Evolutionary conservation across 2,113 vertebrate genomes (phyloP).

Genomic region (Zosterops lateralis): DNA sequence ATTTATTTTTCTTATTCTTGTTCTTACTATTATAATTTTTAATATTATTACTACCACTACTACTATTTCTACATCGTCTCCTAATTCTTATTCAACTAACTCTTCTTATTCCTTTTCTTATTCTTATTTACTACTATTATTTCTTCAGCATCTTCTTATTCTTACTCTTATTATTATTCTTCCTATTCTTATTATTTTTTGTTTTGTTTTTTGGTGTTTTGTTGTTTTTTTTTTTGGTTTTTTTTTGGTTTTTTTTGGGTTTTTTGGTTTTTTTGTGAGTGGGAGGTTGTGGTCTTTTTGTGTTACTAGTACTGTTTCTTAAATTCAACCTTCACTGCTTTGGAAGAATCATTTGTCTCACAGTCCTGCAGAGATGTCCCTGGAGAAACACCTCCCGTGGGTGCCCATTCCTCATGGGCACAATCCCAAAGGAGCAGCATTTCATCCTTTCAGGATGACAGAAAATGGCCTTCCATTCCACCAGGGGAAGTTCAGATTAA

Average conservation of each 20-base stretch:
- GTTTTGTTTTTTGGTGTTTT: too few relatives aligned
- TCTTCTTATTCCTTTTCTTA: neutral
- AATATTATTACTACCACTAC: neutral
- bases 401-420: neutral
- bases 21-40: neutral
- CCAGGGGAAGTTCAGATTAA: neutral
- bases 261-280: neutral
- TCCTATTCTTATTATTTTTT: neutral
- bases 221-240: too few relatives aligned
- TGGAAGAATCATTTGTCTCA: neutral
- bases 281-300: neutral
- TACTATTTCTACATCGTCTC: neutral
- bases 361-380: rapidly evolving
- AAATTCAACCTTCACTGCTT: neutral
- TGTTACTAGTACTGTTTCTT: neutral
- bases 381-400: neutral
- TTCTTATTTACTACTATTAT: neutral
- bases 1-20: neutral
- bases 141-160: neutral
- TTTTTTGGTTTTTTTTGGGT: too few relatives aligned
- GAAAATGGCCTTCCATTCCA: neutral
- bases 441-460: neutral
- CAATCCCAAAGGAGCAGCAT: neutral
- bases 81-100: rapidly evolving
- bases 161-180: neutral